Evolutionary conservation across 2,888 invertebrate species (phyloP).

Genomic region (Autographa gamma): DNA sequence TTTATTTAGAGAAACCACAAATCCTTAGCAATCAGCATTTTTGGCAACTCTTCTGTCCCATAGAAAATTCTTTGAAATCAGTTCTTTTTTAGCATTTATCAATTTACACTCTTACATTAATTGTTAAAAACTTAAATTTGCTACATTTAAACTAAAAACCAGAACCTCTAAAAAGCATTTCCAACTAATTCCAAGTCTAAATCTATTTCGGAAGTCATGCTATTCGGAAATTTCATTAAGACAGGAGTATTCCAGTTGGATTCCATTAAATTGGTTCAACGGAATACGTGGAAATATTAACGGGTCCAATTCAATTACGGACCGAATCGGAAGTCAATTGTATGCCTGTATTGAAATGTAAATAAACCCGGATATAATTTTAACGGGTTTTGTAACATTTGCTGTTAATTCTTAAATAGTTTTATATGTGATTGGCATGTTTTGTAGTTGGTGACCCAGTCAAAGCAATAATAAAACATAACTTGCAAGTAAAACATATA

Average conservation of each 20-base stretch:
- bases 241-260: constrained; percentile 16
- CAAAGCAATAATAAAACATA: too few relatives aligned
- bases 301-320: constrained; percentile 43
- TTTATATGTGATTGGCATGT: background rate
- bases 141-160: too few relatives aligned
- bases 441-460: too few relatives aligned
- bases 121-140: too few relatives aligned
- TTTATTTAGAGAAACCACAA: too few relatives aligned
- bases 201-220: background rate
- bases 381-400: background rate
- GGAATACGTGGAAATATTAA: constrained; percentile 45
- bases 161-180: too few relatives aligned
- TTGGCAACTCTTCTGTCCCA: too few relatives aligned
- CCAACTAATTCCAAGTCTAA: background rate
- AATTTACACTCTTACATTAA: too few relatives aligned
- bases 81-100: too few relatives aligned
- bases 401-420: background rate
- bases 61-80: too few relatives aligned
- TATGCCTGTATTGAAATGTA: constrained; percentile 25
- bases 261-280: constrained; percentile 30
- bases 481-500: too few relatives aligned
- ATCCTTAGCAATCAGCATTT: too few relatives aligned
- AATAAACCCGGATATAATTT: constrained; percentile 31
- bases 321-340: constrained; percentile 24
- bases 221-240: constrained; percentile 30